Conservation (phyloP, 2,113 vertebrate genomes). For the Leuciscus idus region DNA sequence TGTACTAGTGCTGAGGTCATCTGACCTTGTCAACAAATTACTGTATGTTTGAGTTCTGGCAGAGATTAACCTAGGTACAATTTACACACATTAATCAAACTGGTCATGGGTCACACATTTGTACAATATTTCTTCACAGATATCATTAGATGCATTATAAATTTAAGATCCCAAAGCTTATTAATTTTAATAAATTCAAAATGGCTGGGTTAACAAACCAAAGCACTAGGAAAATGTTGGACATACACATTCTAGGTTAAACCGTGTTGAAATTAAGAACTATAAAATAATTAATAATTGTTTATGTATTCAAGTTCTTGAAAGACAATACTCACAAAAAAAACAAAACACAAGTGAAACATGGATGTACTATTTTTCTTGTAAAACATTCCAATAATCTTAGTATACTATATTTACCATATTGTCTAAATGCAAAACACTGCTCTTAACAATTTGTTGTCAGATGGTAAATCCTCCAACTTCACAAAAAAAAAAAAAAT, state of each 20-base stretch:
- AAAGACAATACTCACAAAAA: too few species aligned
- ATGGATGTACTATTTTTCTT: too few species aligned
- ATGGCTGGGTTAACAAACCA: too few species aligned
- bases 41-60: background rate
- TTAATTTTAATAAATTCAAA: background rate
- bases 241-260: too few species aligned
- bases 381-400: too few species aligned
- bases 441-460: background rate
- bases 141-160: background rate
- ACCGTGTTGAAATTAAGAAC: too few species aligned
- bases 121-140: background rate
- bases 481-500: background rate
- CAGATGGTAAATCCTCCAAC: background rate
- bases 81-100: background rate
- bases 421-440: background rate
- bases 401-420: too few species aligned
- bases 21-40: constrained; percentile 21
- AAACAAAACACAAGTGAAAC: too few species aligned
- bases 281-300: too few species aligned
- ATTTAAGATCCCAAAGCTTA: background rate
- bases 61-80: background rate
- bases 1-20: background rate
- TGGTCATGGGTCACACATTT: background rate
- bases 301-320: too few species aligned
- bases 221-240: background rate